Percentiles rank a stretch among this genome's conserved stretches.
Conservation (phyloP, 2,888 invertebrate genomes). For the Pachymerium ferrugineum region DNA sequence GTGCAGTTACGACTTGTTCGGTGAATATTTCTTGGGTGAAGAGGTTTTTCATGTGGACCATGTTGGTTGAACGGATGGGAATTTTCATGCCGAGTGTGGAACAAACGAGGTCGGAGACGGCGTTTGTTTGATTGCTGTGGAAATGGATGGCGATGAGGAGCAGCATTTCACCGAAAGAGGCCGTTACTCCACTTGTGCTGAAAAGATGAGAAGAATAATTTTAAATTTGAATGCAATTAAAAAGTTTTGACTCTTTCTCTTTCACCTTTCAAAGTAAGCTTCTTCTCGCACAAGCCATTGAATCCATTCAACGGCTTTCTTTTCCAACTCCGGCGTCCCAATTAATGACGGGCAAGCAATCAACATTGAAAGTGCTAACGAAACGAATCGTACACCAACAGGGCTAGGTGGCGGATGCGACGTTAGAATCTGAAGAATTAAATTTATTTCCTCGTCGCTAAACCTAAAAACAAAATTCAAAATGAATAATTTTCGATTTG, state of each 20-base stretch:
- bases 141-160: constrained; percentile 94
- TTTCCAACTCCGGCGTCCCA: constrained; percentile 70
- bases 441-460: constrained; percentile 83
- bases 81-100: constrained; percentile 93
- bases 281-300: constrained; percentile 89
- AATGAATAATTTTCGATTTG: not conserved
- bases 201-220: constrained; percentile 29
- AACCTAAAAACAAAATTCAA: constrained; percentile 53
- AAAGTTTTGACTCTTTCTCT: not conserved
- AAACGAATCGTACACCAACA: constrained; percentile 87
- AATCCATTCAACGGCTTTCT: constrained; percentile 81
- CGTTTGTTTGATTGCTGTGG: constrained; percentile 87
- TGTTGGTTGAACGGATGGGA: constrained; percentile 75
- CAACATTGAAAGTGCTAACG: constrained; percentile 86
- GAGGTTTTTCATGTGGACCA: constrained; percentile 82
- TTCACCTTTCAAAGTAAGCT: constrained; percentile 73
- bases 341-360: constrained; percentile 87
- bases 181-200: constrained; percentile 67
- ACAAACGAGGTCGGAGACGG: constrained; percentile 89
- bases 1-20: constrained; percentile 91
- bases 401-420: constrained; percentile 83
- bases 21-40: constrained; percentile 96
- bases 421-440: constrained; percentile 76
- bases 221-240: not conserved
- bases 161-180: constrained; percentile 89